phyloP scores from a whole-genome alignment of 2,113 vertebrate genomes.

The Pogonocichla stellata region DNA sequence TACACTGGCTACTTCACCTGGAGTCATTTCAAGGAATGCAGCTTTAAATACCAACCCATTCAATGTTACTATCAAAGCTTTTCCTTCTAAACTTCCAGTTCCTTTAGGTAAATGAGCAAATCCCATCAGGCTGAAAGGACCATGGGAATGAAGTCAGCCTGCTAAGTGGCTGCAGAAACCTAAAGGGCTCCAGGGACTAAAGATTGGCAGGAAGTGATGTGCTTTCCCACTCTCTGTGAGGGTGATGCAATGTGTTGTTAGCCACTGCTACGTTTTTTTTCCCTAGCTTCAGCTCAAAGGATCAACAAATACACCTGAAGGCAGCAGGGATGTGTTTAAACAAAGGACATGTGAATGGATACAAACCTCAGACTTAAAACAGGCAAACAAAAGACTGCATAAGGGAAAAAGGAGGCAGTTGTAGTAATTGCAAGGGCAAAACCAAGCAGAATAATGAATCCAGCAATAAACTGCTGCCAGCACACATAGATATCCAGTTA shows the following conservation, averaged over 20 bases:
- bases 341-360: not conserved
- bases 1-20: not conserved
- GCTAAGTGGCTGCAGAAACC: not conserved
- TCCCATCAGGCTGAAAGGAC: not conserved
- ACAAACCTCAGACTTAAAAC: not conserved
- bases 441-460: not conserved
- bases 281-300: not conserved
- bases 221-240: not conserved
- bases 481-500: not conserved
- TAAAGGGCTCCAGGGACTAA: not conserved
- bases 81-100: not conserved
- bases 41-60: not conserved
- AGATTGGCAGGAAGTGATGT: not conserved
- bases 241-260: not conserved
- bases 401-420: not conserved
- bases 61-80: not conserved
- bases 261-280: not conserved
- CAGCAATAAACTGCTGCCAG: not conserved
- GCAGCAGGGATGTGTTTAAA: slow-evolving; percentile 26
- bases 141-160: not conserved
- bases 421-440: not conserved
- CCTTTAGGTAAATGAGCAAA: not conserved
- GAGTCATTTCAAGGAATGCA: not conserved
- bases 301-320: slow-evolving; percentile 40
- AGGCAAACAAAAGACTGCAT: not conserved